phyloP scores from a whole-genome alignment of 2,888 invertebrate genomes.

The Tridacna gigas region DNA sequence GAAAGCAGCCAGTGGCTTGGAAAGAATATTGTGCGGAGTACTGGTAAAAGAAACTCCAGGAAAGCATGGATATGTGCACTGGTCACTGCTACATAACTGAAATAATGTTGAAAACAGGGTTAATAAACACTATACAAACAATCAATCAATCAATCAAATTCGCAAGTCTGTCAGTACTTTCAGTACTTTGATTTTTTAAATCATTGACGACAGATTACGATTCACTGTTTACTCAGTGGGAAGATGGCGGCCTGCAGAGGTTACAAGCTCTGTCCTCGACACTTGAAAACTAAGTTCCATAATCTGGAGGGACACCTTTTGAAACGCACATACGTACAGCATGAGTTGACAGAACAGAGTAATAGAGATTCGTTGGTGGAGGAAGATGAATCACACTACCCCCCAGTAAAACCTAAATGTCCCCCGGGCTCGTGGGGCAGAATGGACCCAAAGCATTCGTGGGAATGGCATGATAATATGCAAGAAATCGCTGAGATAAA shows the following conservation, averaged over 20 bases:
- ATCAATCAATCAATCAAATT: too few relatives aligned
- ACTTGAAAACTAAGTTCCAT: background rate
- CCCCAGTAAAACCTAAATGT: conserved; percentile 78
- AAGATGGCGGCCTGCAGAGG: conserved; percentile 11
- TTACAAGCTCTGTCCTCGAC: background rate
- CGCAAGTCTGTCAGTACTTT: too few relatives aligned
- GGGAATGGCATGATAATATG: conserved; percentile 74
- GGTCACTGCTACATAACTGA: too few relatives aligned
- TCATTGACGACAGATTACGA: background rate
- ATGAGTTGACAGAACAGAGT: background rate
- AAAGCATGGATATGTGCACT: too few relatives aligned
- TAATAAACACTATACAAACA: too few relatives aligned
- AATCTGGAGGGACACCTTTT: background rate
- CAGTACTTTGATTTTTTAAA: too few relatives aligned
- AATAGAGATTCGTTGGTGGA: conserved; percentile 22
- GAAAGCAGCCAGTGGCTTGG: too few relatives aligned
- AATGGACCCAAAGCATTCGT: conserved; percentile 73
- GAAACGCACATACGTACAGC: conserved; percentile 2
- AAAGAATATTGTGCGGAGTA: too few relatives aligned
- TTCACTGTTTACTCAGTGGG: background rate
- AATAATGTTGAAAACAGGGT: too few relatives aligned
- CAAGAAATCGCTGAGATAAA: conserved; percentile 63
- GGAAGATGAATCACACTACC: conserved; percentile 72
- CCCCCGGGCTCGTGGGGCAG: conserved; percentile 78
- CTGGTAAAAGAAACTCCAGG: too few relatives aligned